Conservation (phyloP, 2,113 vertebrate species). For the Platanista minor region DNA sequence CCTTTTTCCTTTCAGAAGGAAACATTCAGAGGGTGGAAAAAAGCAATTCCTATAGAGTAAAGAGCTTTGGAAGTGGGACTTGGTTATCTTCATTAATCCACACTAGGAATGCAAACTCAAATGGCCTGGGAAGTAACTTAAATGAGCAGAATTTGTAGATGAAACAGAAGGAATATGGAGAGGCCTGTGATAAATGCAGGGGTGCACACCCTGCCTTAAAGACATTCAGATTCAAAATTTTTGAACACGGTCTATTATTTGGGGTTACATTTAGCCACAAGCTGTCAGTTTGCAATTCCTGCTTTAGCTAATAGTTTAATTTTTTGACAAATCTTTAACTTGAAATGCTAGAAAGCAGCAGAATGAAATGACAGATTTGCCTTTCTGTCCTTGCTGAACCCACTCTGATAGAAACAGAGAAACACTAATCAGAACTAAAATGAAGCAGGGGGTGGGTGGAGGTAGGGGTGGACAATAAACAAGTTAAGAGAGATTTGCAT, state of each 20-base stretch:
- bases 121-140: neutral
- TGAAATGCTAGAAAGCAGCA: neutral
- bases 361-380: neutral
- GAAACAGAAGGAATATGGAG: no score
- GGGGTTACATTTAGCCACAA: neutral
- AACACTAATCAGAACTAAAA: neutral
- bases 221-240: neutral
- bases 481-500: neutral
- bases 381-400: neutral
- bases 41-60: neutral
- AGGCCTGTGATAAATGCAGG: neutral
- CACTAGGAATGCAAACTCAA: neutral
- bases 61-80: neutral
- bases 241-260: neutral
- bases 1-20: neutral
- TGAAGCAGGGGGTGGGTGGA: neutral
- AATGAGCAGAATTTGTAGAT: neutral
- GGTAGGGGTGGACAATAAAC: no score
- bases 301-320: neutral
- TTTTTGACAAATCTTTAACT: slow-evolving; percentile 13
- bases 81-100: neutral
- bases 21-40: neutral
- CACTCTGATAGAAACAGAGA: neutral
- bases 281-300: neutral
- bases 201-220: neutral